Evolutionary conservation across 2,888 invertebrate genomes (phyloP), one percentile per base, ranked within the genome.

Genomic region (Bhutanitis thaidina): DNA sequence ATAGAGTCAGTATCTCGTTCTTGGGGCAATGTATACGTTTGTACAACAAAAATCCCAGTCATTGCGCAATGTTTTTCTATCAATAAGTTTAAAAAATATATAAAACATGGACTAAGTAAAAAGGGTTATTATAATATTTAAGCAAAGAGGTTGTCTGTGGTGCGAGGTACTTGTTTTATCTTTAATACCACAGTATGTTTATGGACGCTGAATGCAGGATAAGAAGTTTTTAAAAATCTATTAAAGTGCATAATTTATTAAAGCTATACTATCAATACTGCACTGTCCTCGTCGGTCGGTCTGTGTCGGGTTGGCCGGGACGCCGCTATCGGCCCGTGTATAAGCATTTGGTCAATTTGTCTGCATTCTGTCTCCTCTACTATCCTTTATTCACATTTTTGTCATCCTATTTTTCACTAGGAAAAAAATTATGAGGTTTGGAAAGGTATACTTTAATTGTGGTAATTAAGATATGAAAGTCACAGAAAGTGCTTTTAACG

Each of bases 401-500:
- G 71, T 76, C 61, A 59, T 16, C 59, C 72, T 71, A 75, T 80
- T 78, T 81, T 83, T 81, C 76, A 78, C 74, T 71, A 67, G 62
- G 67, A 67, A 72, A 74, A 71, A 75, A 80, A 71, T 78, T 80
- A 83, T 83, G 77, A 78, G 81, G 71, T 77, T 75, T 73, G 74
- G 74, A 73, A 71, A 72, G 70, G 73, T 77, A 77, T 80, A 74
- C 73, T 79, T 84, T 86, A 87, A 87, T 85, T 83, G 75, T 72
- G 71, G 86, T 77, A 80, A 84, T 87, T 85, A 78, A 88, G 87
- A 88, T 88, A 85, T 74, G 46, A 69, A 68, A 69, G 67, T 77
- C 71, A 78, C 77, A 74, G 76, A 71, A 70, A 71, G 62, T n/a
- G 83, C 86, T 86, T 86, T 87, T 84, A 86, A 77, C 74, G 69